Percentiles rank a stretch among this genome's conserved stretches.
Conservation (phyloP, 2,888 invertebrate genomes). For the Acanthosepion lycidas region DNA sequence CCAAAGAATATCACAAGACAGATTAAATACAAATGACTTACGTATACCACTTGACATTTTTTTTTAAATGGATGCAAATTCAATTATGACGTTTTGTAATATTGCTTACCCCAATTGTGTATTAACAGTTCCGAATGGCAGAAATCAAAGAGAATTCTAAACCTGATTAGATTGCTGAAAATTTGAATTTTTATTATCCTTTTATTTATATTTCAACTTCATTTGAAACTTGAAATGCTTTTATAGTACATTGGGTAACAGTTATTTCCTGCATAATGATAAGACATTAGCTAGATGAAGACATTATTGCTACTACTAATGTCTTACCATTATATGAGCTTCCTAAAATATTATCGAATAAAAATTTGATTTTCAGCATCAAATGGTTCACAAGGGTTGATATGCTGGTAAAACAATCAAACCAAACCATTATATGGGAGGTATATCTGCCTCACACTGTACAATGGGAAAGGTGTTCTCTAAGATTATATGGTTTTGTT, state of each 20-base stretch:
- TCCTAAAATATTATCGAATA: too few species aligned
- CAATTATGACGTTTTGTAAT: neutral
- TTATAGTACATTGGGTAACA: neutral
- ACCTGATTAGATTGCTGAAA: neutral
- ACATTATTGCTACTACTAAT: too few species aligned
- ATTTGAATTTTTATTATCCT: neutral
- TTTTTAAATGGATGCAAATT: neutral
- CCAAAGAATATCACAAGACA: neutral
- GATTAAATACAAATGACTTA: neutral
- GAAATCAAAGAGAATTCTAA: neutral
- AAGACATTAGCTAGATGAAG: too few species aligned
- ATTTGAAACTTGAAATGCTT: neutral
- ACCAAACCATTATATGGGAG: too few species aligned
- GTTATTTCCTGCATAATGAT: too few species aligned
- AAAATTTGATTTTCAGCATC: too few species aligned
- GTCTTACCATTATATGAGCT: too few species aligned
- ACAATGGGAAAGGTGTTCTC: neutral
- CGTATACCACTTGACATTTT: neutral
- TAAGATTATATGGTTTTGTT: too few species aligned
- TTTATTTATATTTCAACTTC: neutral
- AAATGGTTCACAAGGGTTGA: too few species aligned
- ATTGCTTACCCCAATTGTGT: neutral
- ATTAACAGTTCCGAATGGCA: neutral
- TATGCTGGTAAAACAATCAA: too few species aligned
- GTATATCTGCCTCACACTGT: too few species aligned